Percentiles rank a stretch among this genome's conserved stretches.
These are phyloP conservation scores for Xiphophorus birchmanni DNA, from an alignment of 2,797 vertebrate species.

Conservation along the genomic window DNA sequence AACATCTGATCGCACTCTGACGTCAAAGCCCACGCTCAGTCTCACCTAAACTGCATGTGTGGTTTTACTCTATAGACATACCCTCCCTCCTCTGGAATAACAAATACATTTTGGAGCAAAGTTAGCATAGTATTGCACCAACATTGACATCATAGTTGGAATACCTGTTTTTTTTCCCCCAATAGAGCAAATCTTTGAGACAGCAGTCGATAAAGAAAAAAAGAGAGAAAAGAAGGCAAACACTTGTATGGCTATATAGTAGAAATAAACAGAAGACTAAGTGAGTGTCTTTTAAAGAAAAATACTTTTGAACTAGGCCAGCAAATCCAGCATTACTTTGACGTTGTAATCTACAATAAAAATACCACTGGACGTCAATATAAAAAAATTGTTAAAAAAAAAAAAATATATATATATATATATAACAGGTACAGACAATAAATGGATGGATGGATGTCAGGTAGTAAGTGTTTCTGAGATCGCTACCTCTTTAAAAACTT, in stretches of 20 bases:
- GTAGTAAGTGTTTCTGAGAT: neutral
- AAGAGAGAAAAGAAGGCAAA: conserved; percentile 15
- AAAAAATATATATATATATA: neutral
- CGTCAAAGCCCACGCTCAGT: conserved; percentile 31
- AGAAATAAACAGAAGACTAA: conserved; percentile 19
- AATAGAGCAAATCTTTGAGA: neutral
- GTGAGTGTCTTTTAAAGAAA: neutral
- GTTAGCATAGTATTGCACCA: conserved; percentile 20
- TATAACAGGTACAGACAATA: too few relatives aligned
- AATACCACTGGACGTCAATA: conserved; percentile 13
- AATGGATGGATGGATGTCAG: neutral
- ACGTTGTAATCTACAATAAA: neutral
- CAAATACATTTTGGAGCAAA: neutral
- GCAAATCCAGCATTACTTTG: neutral
- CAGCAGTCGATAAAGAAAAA: neutral
- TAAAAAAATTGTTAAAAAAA: conserved; percentile 20
- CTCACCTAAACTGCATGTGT: conserved; percentile 13
- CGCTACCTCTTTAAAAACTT: neutral
- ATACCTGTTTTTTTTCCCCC: conserved; percentile 10
- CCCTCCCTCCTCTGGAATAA: conserved; percentile 34
- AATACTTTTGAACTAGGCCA: conserved; percentile 1
- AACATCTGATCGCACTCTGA: conserved; percentile 36
- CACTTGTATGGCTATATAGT: conserved; percentile 19
- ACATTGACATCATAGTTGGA: conserved; percentile 35
- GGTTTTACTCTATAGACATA: conserved; percentile 14